Base-by-base conservation (phyloP, 2,113 vertebrate genomes). In the Cisticola juncidis region DNA sequence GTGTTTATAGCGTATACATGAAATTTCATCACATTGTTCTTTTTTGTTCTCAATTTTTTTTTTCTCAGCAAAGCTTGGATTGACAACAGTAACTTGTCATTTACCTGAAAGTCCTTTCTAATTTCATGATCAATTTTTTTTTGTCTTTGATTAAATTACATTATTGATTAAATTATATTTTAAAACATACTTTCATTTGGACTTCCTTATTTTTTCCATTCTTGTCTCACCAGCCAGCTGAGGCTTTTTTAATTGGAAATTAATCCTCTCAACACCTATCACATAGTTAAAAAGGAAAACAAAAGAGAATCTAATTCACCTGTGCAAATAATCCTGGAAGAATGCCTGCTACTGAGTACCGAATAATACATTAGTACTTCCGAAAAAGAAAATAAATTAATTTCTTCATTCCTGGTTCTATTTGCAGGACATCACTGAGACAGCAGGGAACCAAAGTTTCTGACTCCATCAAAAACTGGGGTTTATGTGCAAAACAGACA, bases 51-150 rank as follows among this genome's bases (percentile, higher is more conserved):
- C 48, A 53, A 20, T 69, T 33, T 90, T 95, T 51, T 96, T 95
- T 97, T 93, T 70, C 76, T 95, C 73, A 87, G 76, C 57, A 92
- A 80, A 73, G 29, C 42, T 66, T 86, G 31, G 40, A 38, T 69
- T 89, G 20, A 38, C 84, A 96, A 91, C 70, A 95, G 81, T 91
- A 91, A 72, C 61, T 58, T 79, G 42, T 86, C 66, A 82, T 90
- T 91, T 78, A 95, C 86, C 60, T 80, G 38, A 74, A 96, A 94
- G 69, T 81, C 33, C 61, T 85, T 95, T 96, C 86, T 48, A 76
- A 73, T 71, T 86, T 51, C 23, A 48, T 60, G 51, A 80, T 48
- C 84, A 73, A 94, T 90, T 86, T 42, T 68, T 42, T 68, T 65
- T 94, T 85, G n/a, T 40, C 44, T 91, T 94, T 78, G 62, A 95